Evolutionary conservation across 2,888 invertebrate genomes (phyloP).

Genomic region (Parnassius orleans): DNA sequence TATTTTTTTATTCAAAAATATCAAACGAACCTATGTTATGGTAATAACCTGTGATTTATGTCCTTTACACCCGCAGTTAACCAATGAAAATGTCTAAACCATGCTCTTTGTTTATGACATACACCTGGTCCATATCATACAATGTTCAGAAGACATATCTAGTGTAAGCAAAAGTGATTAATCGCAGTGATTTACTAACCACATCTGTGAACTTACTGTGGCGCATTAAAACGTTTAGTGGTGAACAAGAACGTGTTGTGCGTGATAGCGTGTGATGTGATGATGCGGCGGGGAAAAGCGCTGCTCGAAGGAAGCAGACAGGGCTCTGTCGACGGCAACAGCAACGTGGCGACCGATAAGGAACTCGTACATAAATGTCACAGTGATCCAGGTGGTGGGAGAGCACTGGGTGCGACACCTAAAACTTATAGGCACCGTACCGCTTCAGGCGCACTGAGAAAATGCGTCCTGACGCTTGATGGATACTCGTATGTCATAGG

Average conservation of each 20-base stretch:
- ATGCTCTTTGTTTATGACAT: conserved; percentile 36
- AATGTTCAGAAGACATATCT: conserved; percentile 26
- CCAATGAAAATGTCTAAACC: conserved; percentile 53
- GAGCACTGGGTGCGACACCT: conserved; percentile 63
- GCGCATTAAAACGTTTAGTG: conserved; percentile 7
- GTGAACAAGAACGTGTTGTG: conserved; percentile 1
- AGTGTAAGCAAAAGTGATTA: conserved; percentile 35
- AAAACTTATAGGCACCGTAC: conserved; percentile 67
- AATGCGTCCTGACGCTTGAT: conserved; percentile 91
- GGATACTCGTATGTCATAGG: conserved; percentile 94
- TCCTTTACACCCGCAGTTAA: conserved; percentile 41
- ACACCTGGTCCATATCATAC: conserved; percentile 34
- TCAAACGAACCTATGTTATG: conserved; percentile 27
- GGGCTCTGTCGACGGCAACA: conserved; percentile 71
- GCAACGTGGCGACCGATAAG: conserved; percentile 69
- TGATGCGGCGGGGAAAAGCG: conserved; percentile 74
- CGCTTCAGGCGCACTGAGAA: conserved; percentile 83
- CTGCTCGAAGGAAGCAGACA: conserved; percentile 73
- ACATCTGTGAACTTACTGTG: conserved; percentile 10
- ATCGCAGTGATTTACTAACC: conserved; percentile 29
- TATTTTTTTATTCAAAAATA: conserved; percentile 28
- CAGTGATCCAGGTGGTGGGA: conserved; percentile 83
- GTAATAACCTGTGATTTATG: conserved; percentile 46
- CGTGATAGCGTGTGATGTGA: conserved; percentile 54
- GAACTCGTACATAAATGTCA: conserved; percentile 85